These are phyloP conservation scores for Sinohyriopsis cumingii DNA, from an alignment of 2,888 invertebrate species.

Conservation along the genomic window DNA sequence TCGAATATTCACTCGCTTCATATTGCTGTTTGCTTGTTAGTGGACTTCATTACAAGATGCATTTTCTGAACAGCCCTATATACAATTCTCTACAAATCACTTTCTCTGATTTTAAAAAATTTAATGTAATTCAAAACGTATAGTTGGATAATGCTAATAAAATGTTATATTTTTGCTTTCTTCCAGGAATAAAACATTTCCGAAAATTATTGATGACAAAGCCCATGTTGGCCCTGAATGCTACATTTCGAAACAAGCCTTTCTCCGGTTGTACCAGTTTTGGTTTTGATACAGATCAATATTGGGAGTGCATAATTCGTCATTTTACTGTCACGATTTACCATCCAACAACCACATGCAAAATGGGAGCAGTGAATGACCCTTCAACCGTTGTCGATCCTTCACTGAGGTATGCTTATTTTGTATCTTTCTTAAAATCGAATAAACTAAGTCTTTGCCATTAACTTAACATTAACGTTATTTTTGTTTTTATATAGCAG, in stretches of 20 bases:
- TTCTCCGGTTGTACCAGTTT: conserved; percentile 9
- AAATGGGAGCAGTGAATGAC: conserved; percentile 76
- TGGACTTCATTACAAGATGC: no score
- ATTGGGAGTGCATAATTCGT: conserved; percentile 18
- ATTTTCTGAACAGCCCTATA: no score
- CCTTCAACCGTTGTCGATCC: conserved; percentile 79
- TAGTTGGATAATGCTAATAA: not conserved
- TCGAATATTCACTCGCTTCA: no score
- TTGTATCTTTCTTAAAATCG: no score
- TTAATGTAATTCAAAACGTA: not conserved
- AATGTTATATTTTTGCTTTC: not conserved
- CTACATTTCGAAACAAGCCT: not conserved
- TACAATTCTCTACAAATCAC: not conserved
- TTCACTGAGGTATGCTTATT: conserved; percentile 51
- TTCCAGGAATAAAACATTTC: not conserved
- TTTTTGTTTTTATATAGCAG: no score
- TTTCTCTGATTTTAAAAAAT: not conserved
- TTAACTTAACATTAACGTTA: no score
- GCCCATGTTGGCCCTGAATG: conserved; percentile 7
- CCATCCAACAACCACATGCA: conserved; percentile 84
- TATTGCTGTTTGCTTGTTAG: no score
- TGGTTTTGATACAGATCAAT: conserved; percentile 14
- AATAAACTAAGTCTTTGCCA: no score
- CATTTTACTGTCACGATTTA: conserved; percentile 8
- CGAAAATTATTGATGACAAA: conserved; percentile 7